Conservation (phyloP, 2,797 vertebrate species). For the Lerista edwardsae region DNA sequence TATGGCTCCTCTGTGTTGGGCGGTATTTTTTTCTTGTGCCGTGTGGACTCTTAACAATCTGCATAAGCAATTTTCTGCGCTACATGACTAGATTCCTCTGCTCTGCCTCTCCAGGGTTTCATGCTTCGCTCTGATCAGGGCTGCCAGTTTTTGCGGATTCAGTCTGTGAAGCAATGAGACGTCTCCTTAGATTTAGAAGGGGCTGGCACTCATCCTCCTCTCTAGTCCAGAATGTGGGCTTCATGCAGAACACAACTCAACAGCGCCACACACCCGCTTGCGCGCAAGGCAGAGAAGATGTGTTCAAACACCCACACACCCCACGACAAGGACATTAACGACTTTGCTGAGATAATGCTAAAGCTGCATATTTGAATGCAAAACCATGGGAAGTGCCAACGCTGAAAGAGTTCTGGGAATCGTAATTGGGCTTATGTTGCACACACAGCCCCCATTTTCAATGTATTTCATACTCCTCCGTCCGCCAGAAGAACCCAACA, state of each 20-base stretch:
- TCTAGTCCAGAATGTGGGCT: background rate
- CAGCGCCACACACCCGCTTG: no score
- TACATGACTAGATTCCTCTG: background rate
- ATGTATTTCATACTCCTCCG: background rate
- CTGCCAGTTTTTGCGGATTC: background rate
- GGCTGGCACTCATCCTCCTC: background rate
- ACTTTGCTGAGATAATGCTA: background rate
- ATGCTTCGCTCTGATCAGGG: background rate
- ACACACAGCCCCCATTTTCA: background rate
- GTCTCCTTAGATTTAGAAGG: background rate
- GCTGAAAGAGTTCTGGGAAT: background rate
- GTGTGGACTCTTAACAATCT: background rate
- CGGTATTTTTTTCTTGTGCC: background rate
- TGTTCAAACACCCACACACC: background rate
- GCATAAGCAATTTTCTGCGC: background rate
- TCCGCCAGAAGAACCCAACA: background rate
- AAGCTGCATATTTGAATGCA: background rate
- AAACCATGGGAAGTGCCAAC: background rate
- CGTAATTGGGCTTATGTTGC: background rate
- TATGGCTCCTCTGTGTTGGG: background rate
- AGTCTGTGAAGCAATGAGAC: background rate
- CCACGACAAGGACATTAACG: background rate
- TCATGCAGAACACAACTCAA: background rate
- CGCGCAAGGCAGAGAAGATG: background rate
- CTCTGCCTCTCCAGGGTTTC: background rate